Evolutionary conservation across 2,888 invertebrate genomes (phyloP).

Genomic region (Griposia aprilina): DNA sequence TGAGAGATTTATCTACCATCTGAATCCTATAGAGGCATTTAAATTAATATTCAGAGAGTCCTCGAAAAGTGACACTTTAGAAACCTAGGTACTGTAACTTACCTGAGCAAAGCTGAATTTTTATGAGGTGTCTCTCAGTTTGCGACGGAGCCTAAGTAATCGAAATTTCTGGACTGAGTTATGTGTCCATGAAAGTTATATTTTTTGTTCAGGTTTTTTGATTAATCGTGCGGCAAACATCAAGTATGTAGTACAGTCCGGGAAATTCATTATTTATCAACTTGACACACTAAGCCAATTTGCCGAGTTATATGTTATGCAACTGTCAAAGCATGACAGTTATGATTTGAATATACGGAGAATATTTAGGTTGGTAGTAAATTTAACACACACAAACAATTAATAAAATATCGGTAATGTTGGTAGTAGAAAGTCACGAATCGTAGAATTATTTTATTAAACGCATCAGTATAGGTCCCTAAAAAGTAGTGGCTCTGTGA

Average conservation of each 20-base stretch:
- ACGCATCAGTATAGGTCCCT: too few species aligned
- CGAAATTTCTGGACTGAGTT: slow-evolving; percentile 1
- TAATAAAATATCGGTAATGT: too few species aligned
- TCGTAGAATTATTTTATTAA: too few species aligned
- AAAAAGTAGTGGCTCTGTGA: not conserved
- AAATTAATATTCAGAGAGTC: slow-evolving; percentile 28
- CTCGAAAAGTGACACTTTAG: slow-evolving; percentile 30
- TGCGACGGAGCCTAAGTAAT: not conserved
- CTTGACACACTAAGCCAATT: not conserved
- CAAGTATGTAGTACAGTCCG: not conserved
- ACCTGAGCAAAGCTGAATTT: slow-evolving; percentile 6
- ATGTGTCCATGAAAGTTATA: not conserved
- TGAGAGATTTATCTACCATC: slow-evolving; percentile 32
- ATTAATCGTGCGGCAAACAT: not conserved
- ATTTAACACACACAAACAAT: too few species aligned
- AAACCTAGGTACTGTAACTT: slow-evolving; percentile 1
- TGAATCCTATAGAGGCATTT: slow-evolving; percentile 39
- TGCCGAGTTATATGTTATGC: not conserved
- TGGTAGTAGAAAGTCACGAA: too few species aligned
- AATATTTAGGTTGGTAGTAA: not conserved
- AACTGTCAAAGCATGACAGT: not conserved
- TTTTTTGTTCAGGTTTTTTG: not conserved
- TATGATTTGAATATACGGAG: not conserved
- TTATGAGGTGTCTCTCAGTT: slow-evolving; percentile 14
- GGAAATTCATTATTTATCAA: not conserved